Percentiles rank a stretch among this genome's conserved stretches.
These are phyloP conservation scores for Troides oblongomaculatus DNA, from an alignment of 2,888 invertebrate species.

Conservation along the genomic window DNA sequence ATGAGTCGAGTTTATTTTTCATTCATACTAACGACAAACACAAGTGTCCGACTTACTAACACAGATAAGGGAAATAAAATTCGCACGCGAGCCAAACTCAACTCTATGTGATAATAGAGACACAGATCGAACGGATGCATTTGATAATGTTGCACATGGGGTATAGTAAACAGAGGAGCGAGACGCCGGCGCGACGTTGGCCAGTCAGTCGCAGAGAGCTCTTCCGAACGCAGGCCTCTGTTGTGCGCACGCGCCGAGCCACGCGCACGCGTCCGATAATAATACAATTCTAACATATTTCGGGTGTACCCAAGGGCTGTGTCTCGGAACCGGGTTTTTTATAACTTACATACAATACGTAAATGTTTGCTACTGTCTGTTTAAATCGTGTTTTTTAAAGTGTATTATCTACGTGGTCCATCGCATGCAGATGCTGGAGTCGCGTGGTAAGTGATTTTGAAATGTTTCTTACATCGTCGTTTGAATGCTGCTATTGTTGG, in stretches of 20 bases:
- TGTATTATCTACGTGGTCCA: conserved; percentile 54
- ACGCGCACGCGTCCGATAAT: conserved; percentile 58
- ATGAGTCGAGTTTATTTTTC: conserved; percentile 70
- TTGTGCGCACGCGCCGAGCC: conserved; percentile 58
- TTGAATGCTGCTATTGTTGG: conserved; percentile 72
- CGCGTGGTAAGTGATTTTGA: conserved; percentile 72
- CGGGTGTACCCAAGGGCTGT: conserved; percentile 61
- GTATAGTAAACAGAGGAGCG: conserved; percentile 67
- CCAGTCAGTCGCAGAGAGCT: conserved; percentile 57
- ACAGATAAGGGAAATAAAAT: conserved; percentile 57
- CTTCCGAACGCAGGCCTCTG: conserved; percentile 59
- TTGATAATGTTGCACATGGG: conserved; percentile 67
- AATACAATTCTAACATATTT: conserved; percentile 53
- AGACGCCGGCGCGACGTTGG: conserved; percentile 57
- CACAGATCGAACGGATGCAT: conserved; percentile 44
- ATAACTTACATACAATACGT: conserved; percentile 41
- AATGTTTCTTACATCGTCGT: conserved; percentile 50
- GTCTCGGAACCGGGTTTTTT: conserved; percentile 56
- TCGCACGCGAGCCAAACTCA: conserved; percentile 34
- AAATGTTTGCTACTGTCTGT: conserved; percentile 33
- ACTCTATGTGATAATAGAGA: conserved; percentile 39
- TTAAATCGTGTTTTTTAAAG: conserved; percentile 50
- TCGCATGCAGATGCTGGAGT: conserved; percentile 60
- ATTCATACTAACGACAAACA: conserved; percentile 77
- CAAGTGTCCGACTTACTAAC: conserved; percentile 72